Conservation (phyloP, 2,888 invertebrate species). For the Petrophora chlorosata region DNA sequence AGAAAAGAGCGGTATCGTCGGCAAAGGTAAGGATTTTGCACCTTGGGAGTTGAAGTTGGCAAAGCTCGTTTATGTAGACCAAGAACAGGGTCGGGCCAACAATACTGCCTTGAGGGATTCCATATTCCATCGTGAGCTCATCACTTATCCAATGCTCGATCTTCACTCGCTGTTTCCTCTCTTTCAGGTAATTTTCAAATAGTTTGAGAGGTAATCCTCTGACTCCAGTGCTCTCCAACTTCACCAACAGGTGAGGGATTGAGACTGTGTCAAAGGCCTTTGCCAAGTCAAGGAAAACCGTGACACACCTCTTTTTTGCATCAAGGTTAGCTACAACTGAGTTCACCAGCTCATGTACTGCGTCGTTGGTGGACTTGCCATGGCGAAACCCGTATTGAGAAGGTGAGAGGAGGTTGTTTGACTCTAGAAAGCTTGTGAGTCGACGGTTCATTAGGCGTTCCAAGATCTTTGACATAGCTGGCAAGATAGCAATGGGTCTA, state of each 20-base stretch:
- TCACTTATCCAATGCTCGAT: constrained; percentile 3
- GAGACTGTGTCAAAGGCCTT: constrained; percentile 16
- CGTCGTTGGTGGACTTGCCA: constrained; percentile 15
- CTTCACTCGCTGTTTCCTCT: constrained; percentile 14
- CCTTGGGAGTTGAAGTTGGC: too few relatives aligned
- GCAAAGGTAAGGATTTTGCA: too few relatives aligned
- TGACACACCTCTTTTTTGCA: neutral
- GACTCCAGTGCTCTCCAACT: constrained; percentile 15
- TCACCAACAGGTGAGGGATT: constrained; percentile 6
- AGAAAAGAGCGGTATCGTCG: too few relatives aligned
- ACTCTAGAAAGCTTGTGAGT: constrained; percentile 11
- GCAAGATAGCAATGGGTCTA: constrained; percentile 25
- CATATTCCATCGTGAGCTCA: neutral
- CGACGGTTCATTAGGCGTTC: constrained; percentile 24
- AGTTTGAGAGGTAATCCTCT: constrained; percentile 6
- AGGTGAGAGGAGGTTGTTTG: neutral
- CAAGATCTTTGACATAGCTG: constrained; percentile 26
- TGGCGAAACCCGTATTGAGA: constrained; percentile 23
- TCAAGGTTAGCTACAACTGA: neutral
- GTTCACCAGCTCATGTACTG: constrained; percentile 6
- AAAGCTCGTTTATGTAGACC: too few relatives aligned
- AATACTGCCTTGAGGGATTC: neutral
- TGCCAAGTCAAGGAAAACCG: constrained; percentile 5
- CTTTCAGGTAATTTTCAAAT: constrained; percentile 12
- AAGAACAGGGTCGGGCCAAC: neutral